Conservation (phyloP, 2,888 invertebrate species). For the Latheticus oryzae region DNA sequence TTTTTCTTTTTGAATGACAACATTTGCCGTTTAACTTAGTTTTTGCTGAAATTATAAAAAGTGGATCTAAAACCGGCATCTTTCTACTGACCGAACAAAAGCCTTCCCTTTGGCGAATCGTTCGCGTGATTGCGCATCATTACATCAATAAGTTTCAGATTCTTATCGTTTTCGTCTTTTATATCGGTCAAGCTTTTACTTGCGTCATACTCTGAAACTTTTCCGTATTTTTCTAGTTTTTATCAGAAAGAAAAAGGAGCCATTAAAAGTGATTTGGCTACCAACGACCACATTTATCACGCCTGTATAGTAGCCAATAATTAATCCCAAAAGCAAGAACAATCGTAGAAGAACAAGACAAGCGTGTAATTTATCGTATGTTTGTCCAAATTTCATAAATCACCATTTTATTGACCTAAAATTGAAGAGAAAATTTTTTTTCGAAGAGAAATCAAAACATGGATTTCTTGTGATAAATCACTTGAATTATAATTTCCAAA, state of each 20-base stretch:
- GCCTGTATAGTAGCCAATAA: slow-evolving; percentile 15
- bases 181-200: not conserved
- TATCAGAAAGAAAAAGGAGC: slow-evolving; percentile 5
- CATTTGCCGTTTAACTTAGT: too few relatives aligned
- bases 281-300: slow-evolving; percentile 13
- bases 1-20: too few relatives aligned
- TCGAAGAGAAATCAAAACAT: too few relatives aligned
- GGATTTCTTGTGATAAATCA: slow-evolving; percentile 9
- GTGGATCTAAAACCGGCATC: too few relatives aligned
- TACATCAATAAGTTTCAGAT: slow-evolving; percentile 31
- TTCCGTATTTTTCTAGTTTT: slow-evolving; percentile 5
- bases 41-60: too few relatives aligned
- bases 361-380: slow-evolving; percentile 18
- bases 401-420: slow-evolving; percentile 24
- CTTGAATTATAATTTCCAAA: slow-evolving; percentile 4
- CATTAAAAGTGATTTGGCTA: slow-evolving; percentile 11
- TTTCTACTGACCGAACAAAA: slow-evolving; percentile 11
- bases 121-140: slow-evolving; percentile 29
- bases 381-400: slow-evolving; percentile 29
- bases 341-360: slow-evolving; percentile 3
- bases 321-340: slow-evolving; percentile 9
- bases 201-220: slow-evolving; percentile 5
- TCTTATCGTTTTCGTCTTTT: slow-evolving; percentile 19
- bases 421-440: slow-evolving; percentile 21
- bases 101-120: slow-evolving; percentile 21